These are phyloP conservation scores for Thyatira batis DNA, from an alignment of 2,888 invertebrate species.

Conservation along the genomic window DNA sequence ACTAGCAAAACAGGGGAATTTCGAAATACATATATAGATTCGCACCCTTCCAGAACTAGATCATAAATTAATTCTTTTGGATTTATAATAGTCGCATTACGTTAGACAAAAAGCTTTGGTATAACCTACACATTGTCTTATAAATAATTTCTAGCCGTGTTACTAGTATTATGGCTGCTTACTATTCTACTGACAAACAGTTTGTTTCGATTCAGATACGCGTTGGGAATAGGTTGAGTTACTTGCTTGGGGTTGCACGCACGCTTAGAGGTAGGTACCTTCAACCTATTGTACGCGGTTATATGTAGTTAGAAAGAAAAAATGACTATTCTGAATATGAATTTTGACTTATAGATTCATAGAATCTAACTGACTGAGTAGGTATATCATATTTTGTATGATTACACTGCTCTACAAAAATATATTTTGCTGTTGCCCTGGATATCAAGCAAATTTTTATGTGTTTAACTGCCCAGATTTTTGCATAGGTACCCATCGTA, in stretches of 20 bases:
- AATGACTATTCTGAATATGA: no score
- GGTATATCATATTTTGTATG: no score
- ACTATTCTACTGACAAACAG: neutral
- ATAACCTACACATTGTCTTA: neutral
- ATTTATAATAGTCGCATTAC: no score
- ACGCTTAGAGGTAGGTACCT: neutral
- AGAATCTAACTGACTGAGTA: no score
- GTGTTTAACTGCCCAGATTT: no score
- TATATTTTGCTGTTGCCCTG: no score
- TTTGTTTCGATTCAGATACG: neutral
- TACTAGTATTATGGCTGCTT: neutral
- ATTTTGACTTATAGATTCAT: no score
- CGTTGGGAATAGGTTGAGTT: neutral
- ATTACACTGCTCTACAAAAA: no score
- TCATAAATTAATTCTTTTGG: neutral
- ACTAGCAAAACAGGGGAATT: neutral
- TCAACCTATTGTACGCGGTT: neutral
- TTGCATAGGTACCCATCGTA: no score
- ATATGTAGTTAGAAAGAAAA: slow-evolving; percentile 1
- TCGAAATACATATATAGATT: neutral
- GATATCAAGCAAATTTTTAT: no score
- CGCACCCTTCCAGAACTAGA: neutral
- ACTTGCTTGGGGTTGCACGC: neutral
- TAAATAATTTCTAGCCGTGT: neutral
- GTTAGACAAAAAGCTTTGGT: no score